Conservation (phyloP, 2,797 vertebrate species). For the Phoxinus dragarum region DNA sequence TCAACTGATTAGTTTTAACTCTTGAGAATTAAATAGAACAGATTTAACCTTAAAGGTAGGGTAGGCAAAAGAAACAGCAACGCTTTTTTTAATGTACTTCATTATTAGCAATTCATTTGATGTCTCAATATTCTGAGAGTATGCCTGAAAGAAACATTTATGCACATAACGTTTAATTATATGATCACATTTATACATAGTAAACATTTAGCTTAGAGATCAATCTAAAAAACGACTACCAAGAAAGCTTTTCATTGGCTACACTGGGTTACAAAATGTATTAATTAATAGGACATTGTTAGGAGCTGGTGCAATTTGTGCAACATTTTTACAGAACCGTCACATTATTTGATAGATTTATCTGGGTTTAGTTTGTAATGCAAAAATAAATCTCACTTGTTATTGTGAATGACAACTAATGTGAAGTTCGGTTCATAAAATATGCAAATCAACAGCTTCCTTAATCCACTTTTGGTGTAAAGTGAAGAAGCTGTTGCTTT, state of each 20-base stretch:
- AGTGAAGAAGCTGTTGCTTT: neutral
- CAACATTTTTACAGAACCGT: neutral
- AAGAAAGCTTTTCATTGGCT: neutral
- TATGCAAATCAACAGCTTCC: neutral
- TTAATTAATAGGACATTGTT: neutral
- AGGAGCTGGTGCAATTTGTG: neutral
- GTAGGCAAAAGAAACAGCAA: neutral
- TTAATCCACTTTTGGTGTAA: neutral
- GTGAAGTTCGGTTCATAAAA: neutral
- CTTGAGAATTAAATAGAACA: neutral
- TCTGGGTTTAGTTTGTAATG: neutral
- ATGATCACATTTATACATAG: neutral
- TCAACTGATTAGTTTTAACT: neutral
- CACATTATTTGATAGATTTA: neutral
- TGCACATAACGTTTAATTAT: neutral
- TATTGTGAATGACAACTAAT: neutral
- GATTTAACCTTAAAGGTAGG: too few species aligned
- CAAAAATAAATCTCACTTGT: neutral
- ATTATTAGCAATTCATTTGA: neutral
- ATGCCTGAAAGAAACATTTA: neutral
- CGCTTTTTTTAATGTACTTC: neutral
- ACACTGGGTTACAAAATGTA: neutral
- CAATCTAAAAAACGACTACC: neutral
- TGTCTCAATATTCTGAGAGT: neutral
- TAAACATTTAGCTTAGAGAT: neutral